Evolutionary conservation across 2,888 invertebrate genomes (phyloP).

Genomic region (Epinotia nisella): DNA sequence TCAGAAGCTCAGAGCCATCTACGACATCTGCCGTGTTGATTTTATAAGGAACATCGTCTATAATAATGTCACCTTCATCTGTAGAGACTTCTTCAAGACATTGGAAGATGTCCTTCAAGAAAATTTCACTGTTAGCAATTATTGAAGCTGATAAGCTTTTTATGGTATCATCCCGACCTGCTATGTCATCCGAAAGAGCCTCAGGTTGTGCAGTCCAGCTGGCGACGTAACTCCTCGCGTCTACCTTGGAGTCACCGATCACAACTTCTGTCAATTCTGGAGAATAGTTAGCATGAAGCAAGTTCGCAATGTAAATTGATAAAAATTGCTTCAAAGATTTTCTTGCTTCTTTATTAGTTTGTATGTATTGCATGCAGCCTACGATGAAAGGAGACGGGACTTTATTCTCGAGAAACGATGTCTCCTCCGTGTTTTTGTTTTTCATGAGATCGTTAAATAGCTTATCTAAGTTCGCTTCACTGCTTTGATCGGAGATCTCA

Average conservation of each 20-base stretch:
- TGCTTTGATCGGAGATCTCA: slow-evolving; percentile 68
- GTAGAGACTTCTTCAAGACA: slow-evolving; percentile 57
- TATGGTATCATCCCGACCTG: slow-evolving; percentile 63
- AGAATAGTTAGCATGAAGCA: slow-evolving; percentile 85
- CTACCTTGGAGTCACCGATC: slow-evolving; percentile 76
- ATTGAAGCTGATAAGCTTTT: slow-evolving; percentile 74
- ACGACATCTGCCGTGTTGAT: slow-evolving; percentile 55
- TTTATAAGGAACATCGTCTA: slow-evolving; percentile 60
- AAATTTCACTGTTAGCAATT: slow-evolving; percentile 63
- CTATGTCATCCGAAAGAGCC: slow-evolving; percentile 62
- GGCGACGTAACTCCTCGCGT: slow-evolving; percentile 78
- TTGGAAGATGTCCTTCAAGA: slow-evolving; percentile 65
- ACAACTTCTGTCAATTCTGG: slow-evolving; percentile 79
- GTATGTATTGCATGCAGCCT: slow-evolving; percentile 72
- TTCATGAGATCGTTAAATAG: slow-evolving; percentile 74
- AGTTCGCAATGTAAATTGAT: slow-evolving; percentile 78
- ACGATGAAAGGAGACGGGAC: slow-evolving; percentile 75
- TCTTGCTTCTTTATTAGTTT: slow-evolving; percentile 66
- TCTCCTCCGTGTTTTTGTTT: slow-evolving; percentile 64
- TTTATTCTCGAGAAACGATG: slow-evolving; percentile 71
- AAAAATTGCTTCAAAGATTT: slow-evolving; percentile 72
- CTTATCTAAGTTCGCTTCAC: slow-evolving; percentile 64
- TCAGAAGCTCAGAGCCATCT: slow-evolving; percentile 70
- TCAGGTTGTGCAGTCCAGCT: slow-evolving; percentile 77
- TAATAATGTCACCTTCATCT: slow-evolving; percentile 58